Evolutionary conservation across 2,888 invertebrate species (phyloP).

Genomic region (Meiosimyza platycephala): DNA sequence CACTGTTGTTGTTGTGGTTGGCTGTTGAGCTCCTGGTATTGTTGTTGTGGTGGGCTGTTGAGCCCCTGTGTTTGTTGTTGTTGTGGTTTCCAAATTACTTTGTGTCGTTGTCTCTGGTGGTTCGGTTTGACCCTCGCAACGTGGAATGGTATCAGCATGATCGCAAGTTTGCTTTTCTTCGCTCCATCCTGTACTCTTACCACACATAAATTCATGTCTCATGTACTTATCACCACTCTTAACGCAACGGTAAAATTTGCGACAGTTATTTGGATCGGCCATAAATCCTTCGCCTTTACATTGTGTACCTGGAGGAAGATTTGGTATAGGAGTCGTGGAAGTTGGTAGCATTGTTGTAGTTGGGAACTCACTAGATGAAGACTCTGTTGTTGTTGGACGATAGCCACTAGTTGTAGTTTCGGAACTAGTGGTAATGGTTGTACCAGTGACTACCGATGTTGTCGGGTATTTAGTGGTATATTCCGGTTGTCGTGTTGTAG

Average conservation of each 20-base stretch:
- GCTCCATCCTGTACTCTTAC: constrained; percentile 78
- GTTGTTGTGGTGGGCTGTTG: constrained; percentile 46
- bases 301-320: constrained; percentile 60
- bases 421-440: constrained; percentile 31
- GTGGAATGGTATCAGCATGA: constrained; percentile 65
- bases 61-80: constrained; percentile 10
- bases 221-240: constrained; percentile 66
- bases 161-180: constrained; percentile 73
- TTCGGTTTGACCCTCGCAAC: constrained; percentile 56
- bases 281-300: constrained; percentile 74
- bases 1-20: constrained; percentile 24
- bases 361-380: constrained; percentile 40
- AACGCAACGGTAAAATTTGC: constrained; percentile 73
- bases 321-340: constrained; percentile 54
- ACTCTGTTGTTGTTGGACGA: constrained; percentile 37
- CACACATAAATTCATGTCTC: constrained; percentile 72
- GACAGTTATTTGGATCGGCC: constrained; percentile 72
- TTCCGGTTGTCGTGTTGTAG: constrained; percentile 35
- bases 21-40: constrained; percentile 2
- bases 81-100: not conserved
- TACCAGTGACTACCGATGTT: constrained; percentile 14
- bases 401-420: constrained; percentile 33
- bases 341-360: constrained; percentile 51
- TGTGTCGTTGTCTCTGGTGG: constrained; percentile 41
- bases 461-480: constrained; percentile 38